These are phyloP conservation scores for Harpalus rubripes DNA, from an alignment of 2,888 invertebrate species.

Conservation along the genomic window DNA sequence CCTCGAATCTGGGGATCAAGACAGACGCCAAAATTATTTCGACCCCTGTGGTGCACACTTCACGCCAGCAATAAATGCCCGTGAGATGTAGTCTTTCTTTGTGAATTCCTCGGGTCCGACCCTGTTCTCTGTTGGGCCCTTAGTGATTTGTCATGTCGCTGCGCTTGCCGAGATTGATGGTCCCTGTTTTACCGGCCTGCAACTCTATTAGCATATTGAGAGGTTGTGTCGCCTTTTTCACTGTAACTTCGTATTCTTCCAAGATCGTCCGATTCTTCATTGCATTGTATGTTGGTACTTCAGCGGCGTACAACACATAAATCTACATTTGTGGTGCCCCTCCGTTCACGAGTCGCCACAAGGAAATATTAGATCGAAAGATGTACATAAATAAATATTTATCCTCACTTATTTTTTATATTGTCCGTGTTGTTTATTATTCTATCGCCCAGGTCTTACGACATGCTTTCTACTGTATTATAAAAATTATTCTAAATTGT, in stretches of 20 bases:
- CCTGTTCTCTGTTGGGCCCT: slow-evolving; percentile 68
- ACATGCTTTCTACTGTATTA: too few species aligned
- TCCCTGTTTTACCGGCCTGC: slow-evolving; percentile 71
- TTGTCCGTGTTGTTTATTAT: too few species aligned
- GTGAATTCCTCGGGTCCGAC: neutral
- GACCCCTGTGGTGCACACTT: too few species aligned
- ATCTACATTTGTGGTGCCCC: slow-evolving; percentile 23
- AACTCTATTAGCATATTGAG: slow-evolving; percentile 77
- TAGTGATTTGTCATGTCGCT: slow-evolving; percentile 77
- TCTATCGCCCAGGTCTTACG: too few species aligned
- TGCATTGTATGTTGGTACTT: neutral
- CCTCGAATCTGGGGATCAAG: too few species aligned
- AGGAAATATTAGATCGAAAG: neutral
- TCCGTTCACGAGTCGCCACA: neutral
- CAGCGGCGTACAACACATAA: slow-evolving; percentile 37
- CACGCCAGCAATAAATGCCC: too few species aligned
- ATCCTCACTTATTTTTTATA: too few species aligned
- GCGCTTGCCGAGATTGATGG: slow-evolving; percentile 75
- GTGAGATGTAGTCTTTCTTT: neutral
- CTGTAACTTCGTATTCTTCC: slow-evolving; percentile 15
- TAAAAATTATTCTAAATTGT: too few species aligned
- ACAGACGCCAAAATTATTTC: too few species aligned
- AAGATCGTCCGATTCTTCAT: neutral
- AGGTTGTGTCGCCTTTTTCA: slow-evolving; percentile 72
- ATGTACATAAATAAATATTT: neutral